Conservation (phyloP, 2,888 invertebrate species). For the Drosophila kambysellisi region DNA sequence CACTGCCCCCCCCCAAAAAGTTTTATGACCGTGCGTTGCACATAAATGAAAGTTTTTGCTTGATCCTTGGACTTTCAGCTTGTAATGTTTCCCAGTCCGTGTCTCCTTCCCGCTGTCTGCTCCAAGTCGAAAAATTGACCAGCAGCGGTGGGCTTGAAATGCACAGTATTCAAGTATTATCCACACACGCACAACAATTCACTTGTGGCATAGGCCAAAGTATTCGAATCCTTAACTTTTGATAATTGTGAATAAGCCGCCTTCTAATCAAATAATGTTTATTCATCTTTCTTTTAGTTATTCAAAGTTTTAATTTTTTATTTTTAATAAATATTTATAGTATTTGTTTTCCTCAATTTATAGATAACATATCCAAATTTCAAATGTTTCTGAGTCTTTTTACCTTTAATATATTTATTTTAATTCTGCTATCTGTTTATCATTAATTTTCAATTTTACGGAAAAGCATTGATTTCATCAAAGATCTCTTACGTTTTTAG, state of each 20-base stretch:
- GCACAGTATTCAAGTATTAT: slow-evolving; percentile 26
- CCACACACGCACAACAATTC: slow-evolving; percentile 45
- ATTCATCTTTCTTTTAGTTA: background rate
- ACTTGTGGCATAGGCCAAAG: slow-evolving; percentile 25
- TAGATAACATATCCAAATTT: no score
- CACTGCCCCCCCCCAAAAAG: slow-evolving; percentile 38
- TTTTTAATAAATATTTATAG: no score
- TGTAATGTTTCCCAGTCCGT: slow-evolving; percentile 18
- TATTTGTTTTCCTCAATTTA: no score
- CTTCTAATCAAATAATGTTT: background rate
- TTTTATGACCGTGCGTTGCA: slow-evolving; percentile 77
- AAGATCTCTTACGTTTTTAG: no score
- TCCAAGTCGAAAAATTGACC: slow-evolving; percentile 7
- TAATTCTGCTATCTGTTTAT: background rate
- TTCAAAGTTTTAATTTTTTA: background rate
- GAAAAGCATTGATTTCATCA: background rate
- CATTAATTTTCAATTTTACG: background rate
- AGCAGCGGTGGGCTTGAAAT: slow-evolving; percentile 9
- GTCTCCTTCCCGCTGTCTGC: slow-evolving; percentile 1
- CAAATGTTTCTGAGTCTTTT: no score
- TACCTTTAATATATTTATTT: no score
- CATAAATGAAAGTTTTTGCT: slow-evolving; percentile 77
- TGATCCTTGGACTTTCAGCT: slow-evolving; percentile 50
- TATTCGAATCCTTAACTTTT: slow-evolving; percentile 15
- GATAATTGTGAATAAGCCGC: slow-evolving; percentile 12